phyloP scores from a whole-genome alignment of 1,140 invertebrate genomes.

The Zaprionus taronus region DNA sequence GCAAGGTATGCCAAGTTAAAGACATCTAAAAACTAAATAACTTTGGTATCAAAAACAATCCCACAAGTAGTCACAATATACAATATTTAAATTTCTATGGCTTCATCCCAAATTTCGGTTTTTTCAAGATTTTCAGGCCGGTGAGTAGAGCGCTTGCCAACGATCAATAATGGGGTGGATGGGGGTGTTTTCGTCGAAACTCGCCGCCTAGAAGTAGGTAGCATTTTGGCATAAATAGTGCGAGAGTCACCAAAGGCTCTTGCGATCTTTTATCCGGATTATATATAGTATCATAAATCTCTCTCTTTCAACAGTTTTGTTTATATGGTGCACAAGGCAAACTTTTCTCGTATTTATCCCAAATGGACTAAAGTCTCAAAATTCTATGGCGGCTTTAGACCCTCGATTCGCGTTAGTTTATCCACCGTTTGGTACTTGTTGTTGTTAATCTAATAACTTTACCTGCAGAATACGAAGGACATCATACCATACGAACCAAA shows the following conservation, averaged over 20 bases:
- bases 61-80: not conserved
- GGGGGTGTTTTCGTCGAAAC: no score
- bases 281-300: not conserved
- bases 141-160: not conserved
- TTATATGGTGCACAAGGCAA: not conserved
- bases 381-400: constrained; percentile 1
- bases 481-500: not conserved
- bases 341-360: not conserved
- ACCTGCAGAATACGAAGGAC: not conserved
- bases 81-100: constrained; percentile 1
- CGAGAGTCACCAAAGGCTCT: no score
- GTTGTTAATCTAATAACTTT: not conserved
- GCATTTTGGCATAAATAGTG: no score
- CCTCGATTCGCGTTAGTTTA: not conserved
- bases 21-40: not conserved
- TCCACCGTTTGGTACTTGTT: not conserved
- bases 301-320: not conserved
- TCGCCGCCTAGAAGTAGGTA: no score
- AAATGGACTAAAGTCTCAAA: not conserved
- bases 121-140: not conserved
- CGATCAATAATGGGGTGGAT: not conserved
- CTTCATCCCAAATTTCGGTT: not conserved
- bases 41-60: not conserved
- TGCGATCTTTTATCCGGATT: no score
- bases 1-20: constrained; percentile 10